Evolutionary conservation across 1,140 invertebrate genomes (phyloP).

Genomic region (Diorhabda sublineata): DNA sequence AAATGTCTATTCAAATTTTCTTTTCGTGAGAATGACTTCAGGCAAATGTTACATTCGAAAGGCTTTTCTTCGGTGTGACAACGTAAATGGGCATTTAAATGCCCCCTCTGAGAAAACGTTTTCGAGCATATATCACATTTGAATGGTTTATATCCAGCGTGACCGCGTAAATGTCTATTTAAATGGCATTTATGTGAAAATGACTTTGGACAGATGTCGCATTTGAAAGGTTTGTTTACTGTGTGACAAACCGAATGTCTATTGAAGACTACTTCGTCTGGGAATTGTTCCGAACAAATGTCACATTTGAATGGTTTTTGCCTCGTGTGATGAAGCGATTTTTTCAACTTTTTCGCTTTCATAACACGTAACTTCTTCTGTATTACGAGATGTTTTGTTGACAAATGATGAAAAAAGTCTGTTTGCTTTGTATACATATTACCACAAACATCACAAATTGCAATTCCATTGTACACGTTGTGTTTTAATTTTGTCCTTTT

Average conservation of each 20-base stretch:
- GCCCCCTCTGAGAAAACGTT: background rate
- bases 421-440: too few species aligned
- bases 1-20: conserved; percentile 15
- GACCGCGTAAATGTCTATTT: background rate
- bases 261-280: background rate
- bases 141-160: background rate
- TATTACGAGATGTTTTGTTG: too few species aligned
- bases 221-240: background rate
- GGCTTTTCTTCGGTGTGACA: background rate
- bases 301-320: background rate
- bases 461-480: too few species aligned
- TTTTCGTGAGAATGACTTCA: background rate
- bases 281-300: background rate
- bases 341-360: background rate
- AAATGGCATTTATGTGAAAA: background rate
- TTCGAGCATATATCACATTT: background rate
- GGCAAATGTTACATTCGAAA: background rate
- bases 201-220: background rate
- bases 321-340: too few species aligned
- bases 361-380: too few species aligned
- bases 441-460: too few species aligned
- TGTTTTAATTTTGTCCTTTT: too few species aligned
- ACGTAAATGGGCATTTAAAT: background rate
- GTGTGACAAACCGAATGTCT: background rate
- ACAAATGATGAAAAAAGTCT: too few species aligned